Evolutionary conservation across 2,113 vertebrate species (phyloP).

Genomic region (Xerus inauris): DNA sequence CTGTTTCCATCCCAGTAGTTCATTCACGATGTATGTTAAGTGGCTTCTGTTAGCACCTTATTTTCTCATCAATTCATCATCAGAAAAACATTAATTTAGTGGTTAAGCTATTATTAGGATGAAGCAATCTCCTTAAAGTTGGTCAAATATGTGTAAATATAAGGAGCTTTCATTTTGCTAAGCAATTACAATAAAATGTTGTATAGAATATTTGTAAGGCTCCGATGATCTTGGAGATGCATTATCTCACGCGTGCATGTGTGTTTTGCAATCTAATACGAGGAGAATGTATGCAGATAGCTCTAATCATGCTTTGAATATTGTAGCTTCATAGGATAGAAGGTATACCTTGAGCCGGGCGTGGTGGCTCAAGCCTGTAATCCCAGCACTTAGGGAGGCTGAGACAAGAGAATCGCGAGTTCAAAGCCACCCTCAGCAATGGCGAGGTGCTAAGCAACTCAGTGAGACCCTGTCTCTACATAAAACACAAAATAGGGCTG

Average conservation of each 20-base stretch:
- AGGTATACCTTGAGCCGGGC: too few relatives aligned
- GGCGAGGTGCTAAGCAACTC: too few relatives aligned
- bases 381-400: too few relatives aligned
- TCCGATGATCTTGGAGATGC: not conserved
- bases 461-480: too few relatives aligned
- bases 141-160: not conserved
- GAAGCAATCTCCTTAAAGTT: not conserved
- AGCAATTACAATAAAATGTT: not conserved
- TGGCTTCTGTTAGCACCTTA: not conserved
- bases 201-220: not conserved
- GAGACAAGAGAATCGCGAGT: too few relatives aligned
- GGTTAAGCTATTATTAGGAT: not conserved
- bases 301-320: not conserved
- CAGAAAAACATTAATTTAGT: not conserved
- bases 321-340: not conserved
- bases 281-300: not conserved
- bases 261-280: not conserved
- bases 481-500: too few relatives aligned
- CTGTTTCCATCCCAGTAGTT: not conserved
- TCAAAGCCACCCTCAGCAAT: too few relatives aligned
- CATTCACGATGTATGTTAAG: too few relatives aligned
- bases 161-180: not conserved
- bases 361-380: too few relatives aligned
- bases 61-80: not conserved
- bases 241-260: too few relatives aligned